Percentiles rank a stretch among this genome's conserved stretches.
Conservation (phyloP, 2,113 vertebrate genomes). For the Hymenochirus boettgeri region DNA sequence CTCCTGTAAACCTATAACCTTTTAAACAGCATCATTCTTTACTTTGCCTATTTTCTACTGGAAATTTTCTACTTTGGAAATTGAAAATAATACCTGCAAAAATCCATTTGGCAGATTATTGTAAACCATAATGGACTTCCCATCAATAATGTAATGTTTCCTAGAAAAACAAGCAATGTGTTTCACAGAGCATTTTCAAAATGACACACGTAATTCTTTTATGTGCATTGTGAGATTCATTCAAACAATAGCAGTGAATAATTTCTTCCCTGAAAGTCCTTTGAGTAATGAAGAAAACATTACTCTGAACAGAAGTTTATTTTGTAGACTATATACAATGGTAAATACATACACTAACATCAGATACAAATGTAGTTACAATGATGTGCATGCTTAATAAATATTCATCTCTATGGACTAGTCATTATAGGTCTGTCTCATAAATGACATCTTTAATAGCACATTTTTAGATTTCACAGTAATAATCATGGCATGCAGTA, state of each 20-base stretch:
- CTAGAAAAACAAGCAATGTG: constrained; percentile 36
- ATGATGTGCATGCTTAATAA: constrained; percentile 3
- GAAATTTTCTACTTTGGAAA: too few species aligned
- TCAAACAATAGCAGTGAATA: constrained; percentile 29
- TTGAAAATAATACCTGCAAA: too few species aligned
- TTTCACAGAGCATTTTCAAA: constrained; percentile 32
- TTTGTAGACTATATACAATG: constrained; percentile 18
- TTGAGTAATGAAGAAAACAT: constrained; percentile 27
- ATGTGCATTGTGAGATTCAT: constrained; percentile 33
- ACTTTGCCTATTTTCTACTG: too few species aligned
- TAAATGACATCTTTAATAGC: not conserved
- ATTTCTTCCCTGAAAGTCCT: constrained; percentile 12
- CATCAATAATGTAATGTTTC: constrained; percentile 11
- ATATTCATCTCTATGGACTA: not conserved
- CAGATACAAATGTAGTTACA: not conserved
- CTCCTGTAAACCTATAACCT: too few species aligned
- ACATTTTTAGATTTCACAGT: not conserved
- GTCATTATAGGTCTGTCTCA: not conserved
- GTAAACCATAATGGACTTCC: too few species aligned
- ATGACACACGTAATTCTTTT: constrained; percentile 37
- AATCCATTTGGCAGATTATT: too few species aligned
- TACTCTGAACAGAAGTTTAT: constrained; percentile 15
- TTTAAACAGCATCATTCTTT: too few species aligned
- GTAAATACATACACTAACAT: constrained; percentile 14
- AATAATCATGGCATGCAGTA: not conserved